Percentiles rank a stretch among this genome's conserved stretches.
phyloP scores from a whole-genome alignment of 2,888 invertebrate genomes.

The Reticulitermes lucifugus region DNA sequence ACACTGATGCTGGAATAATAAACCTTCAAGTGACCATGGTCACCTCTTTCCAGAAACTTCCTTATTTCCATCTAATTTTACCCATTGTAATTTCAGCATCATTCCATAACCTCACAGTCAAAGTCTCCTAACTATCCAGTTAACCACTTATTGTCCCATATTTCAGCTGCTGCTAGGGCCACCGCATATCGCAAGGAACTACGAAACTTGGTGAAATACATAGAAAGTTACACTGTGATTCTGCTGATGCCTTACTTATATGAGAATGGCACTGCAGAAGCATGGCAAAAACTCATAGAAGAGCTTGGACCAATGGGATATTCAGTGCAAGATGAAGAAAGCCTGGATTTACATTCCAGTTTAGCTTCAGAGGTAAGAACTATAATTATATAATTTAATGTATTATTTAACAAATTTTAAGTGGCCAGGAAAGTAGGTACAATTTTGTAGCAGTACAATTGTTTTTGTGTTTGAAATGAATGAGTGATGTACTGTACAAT shows the following conservation, averaged over 20 bases:
- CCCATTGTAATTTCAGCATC: too few relatives aligned
- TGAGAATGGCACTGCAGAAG: conserved; percentile 34
- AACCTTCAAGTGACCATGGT: too few relatives aligned
- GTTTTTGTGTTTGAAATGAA: too few relatives aligned
- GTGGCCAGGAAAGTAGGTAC: too few relatives aligned
- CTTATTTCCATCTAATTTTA: too few relatives aligned
- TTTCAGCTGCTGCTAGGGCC: conserved; percentile 38
- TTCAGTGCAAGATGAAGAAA: conserved; percentile 24
- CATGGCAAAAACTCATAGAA: conserved; percentile 27
- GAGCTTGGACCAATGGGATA: conserved; percentile 19
- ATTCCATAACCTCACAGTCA: too few relatives aligned
- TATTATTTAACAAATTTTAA: too few relatives aligned
- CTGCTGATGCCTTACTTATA: conserved; percentile 43
- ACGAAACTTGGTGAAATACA: conserved; percentile 28
- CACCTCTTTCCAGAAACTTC: too few relatives aligned
- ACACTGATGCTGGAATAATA: too few relatives aligned
- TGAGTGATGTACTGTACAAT: too few relatives aligned
- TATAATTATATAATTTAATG: too few relatives aligned
- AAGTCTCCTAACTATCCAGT: not conserved
- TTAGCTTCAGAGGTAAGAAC: conserved; percentile 18
- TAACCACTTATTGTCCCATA: not conserved
- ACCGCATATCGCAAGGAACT: not conserved
- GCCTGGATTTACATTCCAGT: conserved; percentile 15
- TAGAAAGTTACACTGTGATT: conserved; percentile 43
- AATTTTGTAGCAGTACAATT: too few relatives aligned